A percentile compares a stretch with the other conserved stretches of the same genome.
Evolutionary conservation across 2,888 invertebrate species (phyloP).

Genomic region (Hyppa rectilinea): DNA sequence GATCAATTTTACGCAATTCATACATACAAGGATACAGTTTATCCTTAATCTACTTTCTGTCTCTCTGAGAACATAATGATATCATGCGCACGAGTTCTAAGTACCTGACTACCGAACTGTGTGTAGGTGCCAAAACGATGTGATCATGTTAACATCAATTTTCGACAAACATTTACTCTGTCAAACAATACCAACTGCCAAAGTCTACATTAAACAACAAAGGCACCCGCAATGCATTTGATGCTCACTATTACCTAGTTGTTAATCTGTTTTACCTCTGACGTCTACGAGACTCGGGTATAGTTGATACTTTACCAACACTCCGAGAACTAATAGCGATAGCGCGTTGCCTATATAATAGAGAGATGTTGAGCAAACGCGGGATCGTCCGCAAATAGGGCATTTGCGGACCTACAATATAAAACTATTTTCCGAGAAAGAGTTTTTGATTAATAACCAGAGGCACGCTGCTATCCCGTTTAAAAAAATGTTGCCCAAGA

Average conservation of each 20-base stretch:
- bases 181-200: conserved; percentile 31
- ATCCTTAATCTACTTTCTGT: neutral
- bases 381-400: conserved; percentile 17
- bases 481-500: conserved; percentile 26
- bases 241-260: conserved; percentile 23
- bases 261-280: conserved; percentile 31
- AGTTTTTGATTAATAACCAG: conserved; percentile 43
- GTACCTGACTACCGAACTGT: neutral
- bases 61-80: neutral
- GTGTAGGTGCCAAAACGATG: conserved; percentile 15
- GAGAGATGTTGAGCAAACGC: conserved; percentile 14
- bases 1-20: neutral
- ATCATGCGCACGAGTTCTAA: neutral
- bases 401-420: conserved; percentile 21
- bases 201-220: conserved; percentile 35
- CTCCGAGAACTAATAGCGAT: conserved; percentile 20
- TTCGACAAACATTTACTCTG: conserved; percentile 16
- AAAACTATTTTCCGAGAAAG: conserved; percentile 27
- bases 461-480: conserved; percentile 10
- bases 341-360: conserved; percentile 7
- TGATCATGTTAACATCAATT: conserved; percentile 25
- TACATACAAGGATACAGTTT: too few relatives aligned
- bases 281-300: conserved; percentile 19
- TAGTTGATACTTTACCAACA: conserved; percentile 41
- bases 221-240: conserved; percentile 33